A percentile compares a stretch with the other conserved stretches of the same genome.
Evolutionary conservation across 2,888 invertebrate genomes (phyloP).

Genomic region (Andrena fulva): DNA sequence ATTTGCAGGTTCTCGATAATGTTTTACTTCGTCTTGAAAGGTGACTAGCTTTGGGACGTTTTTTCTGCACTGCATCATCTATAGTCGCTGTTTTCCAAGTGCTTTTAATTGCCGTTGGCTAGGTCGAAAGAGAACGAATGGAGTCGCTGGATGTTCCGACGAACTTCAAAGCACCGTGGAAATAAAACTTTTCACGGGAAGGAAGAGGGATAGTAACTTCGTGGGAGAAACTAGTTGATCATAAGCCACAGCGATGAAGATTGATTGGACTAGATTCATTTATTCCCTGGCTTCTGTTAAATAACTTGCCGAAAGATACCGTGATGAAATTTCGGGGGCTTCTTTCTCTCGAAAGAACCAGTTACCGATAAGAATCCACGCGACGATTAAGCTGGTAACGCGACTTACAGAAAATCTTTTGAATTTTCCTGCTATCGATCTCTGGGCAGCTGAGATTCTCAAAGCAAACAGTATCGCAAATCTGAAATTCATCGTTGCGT

Average conservation of each 20-base stretch:
- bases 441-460: constrained; percentile 13
- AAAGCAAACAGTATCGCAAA: constrained; percentile 30
- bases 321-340: neutral
- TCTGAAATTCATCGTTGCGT: constrained; percentile 26
- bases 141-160: neutral
- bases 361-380: neutral
- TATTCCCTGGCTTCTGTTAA: neutral
- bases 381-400: no score
- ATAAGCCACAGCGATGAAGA: neutral
- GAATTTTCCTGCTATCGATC: constrained; percentile 16
- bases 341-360: neutral
- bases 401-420: no score
- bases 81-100: neutral
- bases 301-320: neutral
- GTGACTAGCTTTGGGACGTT: neutral
- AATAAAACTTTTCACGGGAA: neutral
- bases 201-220: neutral
- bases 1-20: constrained; percentile 8
- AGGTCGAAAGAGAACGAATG: neutral
- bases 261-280: neutral
- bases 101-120: neutral
- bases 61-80: neutral
- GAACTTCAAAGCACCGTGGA: neutral
- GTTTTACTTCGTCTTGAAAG: constrained; percentile 14
- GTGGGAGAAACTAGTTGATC: neutral